Evolutionary conservation across 2,113 vertebrate species (phyloP), one percentile per base, ranked within the genome.

Genomic region (Arvicanthis niloticus): DNA sequence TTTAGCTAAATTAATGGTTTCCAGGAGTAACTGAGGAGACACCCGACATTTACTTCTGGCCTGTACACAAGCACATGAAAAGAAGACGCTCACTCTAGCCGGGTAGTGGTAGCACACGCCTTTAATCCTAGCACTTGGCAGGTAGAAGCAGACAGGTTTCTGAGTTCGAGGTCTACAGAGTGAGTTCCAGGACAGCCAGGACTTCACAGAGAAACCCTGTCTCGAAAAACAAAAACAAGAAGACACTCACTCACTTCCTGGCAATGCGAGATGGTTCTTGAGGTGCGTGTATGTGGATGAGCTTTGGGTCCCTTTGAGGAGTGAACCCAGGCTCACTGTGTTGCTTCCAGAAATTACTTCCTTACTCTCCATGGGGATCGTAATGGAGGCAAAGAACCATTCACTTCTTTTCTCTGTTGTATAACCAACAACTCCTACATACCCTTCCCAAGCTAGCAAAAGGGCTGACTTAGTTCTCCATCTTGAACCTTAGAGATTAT

Each of bases 331-430:
- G 29, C 53, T 89, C 56, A 13, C 58, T 45, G 84, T 9, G 17
- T 17, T 37, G 22, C 16, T 56, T 42, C 72, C 51, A 82, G 73
- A 40, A 70, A 68, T 48, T 87, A 87, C 31, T 68, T 53, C 21
- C 21, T 53, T 31, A 42, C 22, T 48, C 37, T 17, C 48, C 80
- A 26, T 80, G 31, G 40, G 16, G 8, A 3, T 75, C 40, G 42
- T 78, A 29, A 77, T 67, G 9, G 21, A 80, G 40, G 17, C 81
- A 21, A 92, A 96, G 94, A 84, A 5, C 48, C 56, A 40, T 84
- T 93, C 26, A 42, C 48, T 88, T 95, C 82, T 94, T 94, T 88
- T 72, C 58, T 48, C 87, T 48, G 8, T 86, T 75, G 11, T 65
- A 40, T 95, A 34, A 90, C 34, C 42, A 67, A 1, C 42, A 42